Conservation (phyloP, 2,113 vertebrate genomes). For the Mastomys coucha region DNA sequence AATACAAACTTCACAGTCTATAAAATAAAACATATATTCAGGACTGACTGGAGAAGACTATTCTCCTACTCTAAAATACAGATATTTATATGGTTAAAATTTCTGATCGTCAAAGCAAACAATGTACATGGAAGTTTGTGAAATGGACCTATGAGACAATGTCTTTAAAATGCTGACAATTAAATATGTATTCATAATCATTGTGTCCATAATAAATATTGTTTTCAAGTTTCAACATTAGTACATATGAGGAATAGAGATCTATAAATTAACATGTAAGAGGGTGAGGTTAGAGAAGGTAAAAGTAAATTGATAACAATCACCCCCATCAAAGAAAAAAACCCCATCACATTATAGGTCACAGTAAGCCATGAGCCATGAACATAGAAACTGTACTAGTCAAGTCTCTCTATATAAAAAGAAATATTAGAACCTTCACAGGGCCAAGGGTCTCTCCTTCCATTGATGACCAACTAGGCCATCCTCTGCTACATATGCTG, state of each 20-base stretch:
- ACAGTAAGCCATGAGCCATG: background rate
- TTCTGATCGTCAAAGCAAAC: background rate
- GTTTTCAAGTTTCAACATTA: background rate
- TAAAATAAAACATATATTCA: background rate
- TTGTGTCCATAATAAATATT: background rate
- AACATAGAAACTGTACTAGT: too few relatives aligned
- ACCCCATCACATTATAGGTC: background rate
- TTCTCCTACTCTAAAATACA: background rate
- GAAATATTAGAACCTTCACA: background rate
- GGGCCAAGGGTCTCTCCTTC: too few relatives aligned
- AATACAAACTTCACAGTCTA: background rate
- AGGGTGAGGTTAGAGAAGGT: background rate
- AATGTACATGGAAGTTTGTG: background rate
- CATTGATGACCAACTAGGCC: too few relatives aligned
- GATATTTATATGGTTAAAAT: background rate
- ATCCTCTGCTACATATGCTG: too few relatives aligned
- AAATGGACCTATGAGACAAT: background rate
- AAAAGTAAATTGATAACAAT: background rate
- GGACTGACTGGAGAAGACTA: background rate
- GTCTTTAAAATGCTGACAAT: background rate
- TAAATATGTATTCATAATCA: background rate
- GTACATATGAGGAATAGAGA: background rate
- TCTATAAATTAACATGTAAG: background rate
- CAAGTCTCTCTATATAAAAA: background rate
- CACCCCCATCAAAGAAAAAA: background rate